phyloP scores from a whole-genome alignment of 2,113 vertebrate genomes.

The Phoenicopterus ruber region DNA sequence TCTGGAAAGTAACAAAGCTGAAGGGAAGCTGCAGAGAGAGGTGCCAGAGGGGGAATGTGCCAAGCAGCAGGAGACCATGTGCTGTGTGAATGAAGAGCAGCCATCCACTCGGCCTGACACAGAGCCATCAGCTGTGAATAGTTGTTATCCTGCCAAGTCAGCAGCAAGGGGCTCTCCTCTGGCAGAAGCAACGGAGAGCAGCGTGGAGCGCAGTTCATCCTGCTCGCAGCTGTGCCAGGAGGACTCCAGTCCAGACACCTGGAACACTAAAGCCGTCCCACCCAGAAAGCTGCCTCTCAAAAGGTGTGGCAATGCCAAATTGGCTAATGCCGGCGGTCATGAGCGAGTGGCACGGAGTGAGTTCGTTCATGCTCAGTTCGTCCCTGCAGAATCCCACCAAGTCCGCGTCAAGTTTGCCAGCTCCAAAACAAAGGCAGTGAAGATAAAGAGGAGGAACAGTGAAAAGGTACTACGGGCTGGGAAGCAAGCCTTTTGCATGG shows the following conservation, averaged over 20 bases:
- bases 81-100: not conserved
- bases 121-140: not conserved
- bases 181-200: not conserved
- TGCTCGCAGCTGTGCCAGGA: not conserved
- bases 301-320: slow-evolving; percentile 12
- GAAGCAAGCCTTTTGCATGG: slow-evolving; percentile 59
- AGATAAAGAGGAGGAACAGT: slow-evolving; percentile 71
- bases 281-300: slow-evolving; percentile 35
- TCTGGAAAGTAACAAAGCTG: slow-evolving; percentile 11
- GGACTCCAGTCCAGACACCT: not conserved
- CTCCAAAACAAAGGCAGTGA: slow-evolving; percentile 79
- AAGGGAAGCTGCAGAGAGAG: not conserved
- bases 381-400: slow-evolving; percentile 75
- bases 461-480: slow-evolving; percentile 66
- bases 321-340: not conserved
- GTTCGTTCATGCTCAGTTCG: slow-evolving; percentile 79
- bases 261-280: not conserved
- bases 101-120: not conserved
- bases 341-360: slow-evolving; percentile 53
- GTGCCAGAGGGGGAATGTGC: slow-evolving; percentile 25
- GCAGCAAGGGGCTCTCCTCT: not conserved
- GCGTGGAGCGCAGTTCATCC: not conserved
- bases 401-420: slow-evolving; percentile 74
- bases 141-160: not conserved
- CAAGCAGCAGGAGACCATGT: not conserved